Conservation (phyloP, 2,113 vertebrate genomes). For the Mohoua ochrocephala region DNA sequence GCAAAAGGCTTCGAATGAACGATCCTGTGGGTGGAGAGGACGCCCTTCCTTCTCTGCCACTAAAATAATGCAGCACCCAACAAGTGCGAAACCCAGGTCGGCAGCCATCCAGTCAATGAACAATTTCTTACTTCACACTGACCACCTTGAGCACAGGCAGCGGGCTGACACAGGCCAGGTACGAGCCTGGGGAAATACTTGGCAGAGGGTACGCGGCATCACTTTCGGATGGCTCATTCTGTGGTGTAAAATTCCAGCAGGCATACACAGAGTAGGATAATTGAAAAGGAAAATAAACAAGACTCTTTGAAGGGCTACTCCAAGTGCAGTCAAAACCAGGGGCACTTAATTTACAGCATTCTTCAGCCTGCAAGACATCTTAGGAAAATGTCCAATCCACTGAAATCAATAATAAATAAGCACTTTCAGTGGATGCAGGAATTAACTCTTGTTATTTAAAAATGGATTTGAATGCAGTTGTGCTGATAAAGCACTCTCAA, state of each 20-base stretch:
- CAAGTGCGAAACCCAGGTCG: rapidly evolving
- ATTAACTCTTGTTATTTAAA: background rate
- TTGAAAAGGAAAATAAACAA: background rate
- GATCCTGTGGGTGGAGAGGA: background rate
- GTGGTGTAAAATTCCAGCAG: background rate
- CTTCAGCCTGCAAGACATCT: background rate
- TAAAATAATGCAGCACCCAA: background rate
- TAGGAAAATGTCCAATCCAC: background rate
- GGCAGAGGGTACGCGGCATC: background rate
- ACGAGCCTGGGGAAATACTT: background rate
- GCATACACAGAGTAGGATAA: background rate
- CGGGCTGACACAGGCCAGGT: background rate
- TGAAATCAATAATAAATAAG: background rate
- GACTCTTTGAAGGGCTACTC: background rate
- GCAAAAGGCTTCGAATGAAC: rapidly evolving
- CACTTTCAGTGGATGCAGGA: background rate
- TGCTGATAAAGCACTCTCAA: background rate
- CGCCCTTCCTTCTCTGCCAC: background rate
- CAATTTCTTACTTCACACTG: background rate
- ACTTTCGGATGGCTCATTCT: background rate
- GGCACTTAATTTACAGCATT: background rate
- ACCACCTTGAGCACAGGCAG: background rate
- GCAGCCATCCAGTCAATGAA: background rate
- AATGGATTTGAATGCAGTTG: background rate
- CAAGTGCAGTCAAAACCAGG: background rate